Evolutionary conservation across 1,140 invertebrate genomes (phyloP), one percentile per base, ranked within the genome.

Genomic region (Dendrolimus kikuchii): DNA sequence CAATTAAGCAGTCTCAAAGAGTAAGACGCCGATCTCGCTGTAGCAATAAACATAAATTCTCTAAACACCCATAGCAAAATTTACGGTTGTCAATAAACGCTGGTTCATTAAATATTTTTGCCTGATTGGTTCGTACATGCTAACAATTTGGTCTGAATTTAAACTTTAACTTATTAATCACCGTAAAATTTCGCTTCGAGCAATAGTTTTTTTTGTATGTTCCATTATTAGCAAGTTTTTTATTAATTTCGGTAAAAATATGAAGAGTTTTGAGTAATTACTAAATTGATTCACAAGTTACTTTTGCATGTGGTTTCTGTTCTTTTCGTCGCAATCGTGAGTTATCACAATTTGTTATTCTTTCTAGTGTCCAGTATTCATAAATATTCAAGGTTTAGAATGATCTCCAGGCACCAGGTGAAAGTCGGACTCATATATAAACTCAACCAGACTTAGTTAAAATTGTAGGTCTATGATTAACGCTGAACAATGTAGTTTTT

Each of bases 81-180:
- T 80, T 73, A 76, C 69, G 69, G 74, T 76, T 76, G 73, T 80
- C 70, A 77, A 73, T 75, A 74, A 66, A 76, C 23, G 69, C 68
- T 58, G 59, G 62, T 71, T 77, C 69, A 80, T 76, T 77, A 80
- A 65, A 68, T 59, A 68, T 65, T 71, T 71, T 66, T 56, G 59
- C 62, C 62, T 71, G 66, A 80, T 74, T 74, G 66, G 63, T 23
- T 23, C 23, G 23, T 58, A 64, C 60, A 62, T 55, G 56, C 63
- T 60, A 62, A 59, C 60, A 65, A 66, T 70, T 63, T 66, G 55
- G 66, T 71, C 55, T 62, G 52, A 58, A 62, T 68, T 64, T 61
- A 64, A 60, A 60, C 59, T 51, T 57, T 50, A 58, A 49, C 43
- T 51, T 58, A 55, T 56, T 62, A 62, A 62, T 62, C 55, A 62